phyloP scores from a whole-genome alignment of 2,113 vertebrate species.

The Pleuronectes platessa region DNA sequence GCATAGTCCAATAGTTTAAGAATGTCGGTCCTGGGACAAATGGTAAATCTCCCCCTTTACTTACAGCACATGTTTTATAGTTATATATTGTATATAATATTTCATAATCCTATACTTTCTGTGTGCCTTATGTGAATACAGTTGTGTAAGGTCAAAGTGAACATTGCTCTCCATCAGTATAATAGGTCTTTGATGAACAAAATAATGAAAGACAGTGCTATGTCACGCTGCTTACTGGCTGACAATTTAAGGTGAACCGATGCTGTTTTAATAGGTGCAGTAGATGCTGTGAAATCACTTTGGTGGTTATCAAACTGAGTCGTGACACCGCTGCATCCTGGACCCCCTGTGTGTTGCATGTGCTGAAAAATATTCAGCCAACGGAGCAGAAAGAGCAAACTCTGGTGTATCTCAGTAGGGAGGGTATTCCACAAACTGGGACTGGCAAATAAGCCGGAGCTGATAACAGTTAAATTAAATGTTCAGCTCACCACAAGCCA shows the following conservation, averaged over 20 bases:
- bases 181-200: not conserved
- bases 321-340: conserved; percentile 39
- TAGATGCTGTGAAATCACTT: conserved; percentile 34
- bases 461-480: not conserved
- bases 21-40: no score
- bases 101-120: no score
- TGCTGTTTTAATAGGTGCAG: conserved; percentile 3
- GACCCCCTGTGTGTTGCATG: not conserved
- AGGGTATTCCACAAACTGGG: not conserved
- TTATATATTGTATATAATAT: no score
- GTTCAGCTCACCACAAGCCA: not conserved
- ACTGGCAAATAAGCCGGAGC: conserved; percentile 5
- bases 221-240: not conserved
- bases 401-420: conserved; percentile 8
- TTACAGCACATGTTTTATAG: no score
- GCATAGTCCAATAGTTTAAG: no score
- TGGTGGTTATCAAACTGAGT: conserved; percentile 29
- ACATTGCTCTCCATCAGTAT: no score
- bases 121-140: no score
- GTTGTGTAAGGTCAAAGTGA: no score
- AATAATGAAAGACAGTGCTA: not conserved
- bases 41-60: no score
- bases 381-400: conserved; percentile 2
- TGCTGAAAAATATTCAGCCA: conserved; percentile 16
- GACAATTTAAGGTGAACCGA: not conserved